Conservation (phyloP, 2,888 invertebrate species). For the Isotomurus palustris region DNA sequence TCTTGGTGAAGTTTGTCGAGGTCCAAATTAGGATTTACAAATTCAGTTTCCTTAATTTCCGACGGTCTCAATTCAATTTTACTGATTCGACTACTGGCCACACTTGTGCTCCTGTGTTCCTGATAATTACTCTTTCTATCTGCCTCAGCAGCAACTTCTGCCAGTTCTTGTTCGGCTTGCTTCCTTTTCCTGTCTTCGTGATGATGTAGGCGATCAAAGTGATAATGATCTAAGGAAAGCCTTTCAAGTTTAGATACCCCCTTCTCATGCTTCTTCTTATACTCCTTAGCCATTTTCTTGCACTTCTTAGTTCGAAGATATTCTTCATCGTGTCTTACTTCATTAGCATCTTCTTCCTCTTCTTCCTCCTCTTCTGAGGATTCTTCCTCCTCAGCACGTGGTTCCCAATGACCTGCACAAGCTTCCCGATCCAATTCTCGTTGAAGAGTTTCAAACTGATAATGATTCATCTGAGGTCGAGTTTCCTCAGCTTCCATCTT, state of each 20-base stretch:
- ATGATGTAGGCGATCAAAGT: not conserved
- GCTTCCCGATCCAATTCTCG: not conserved
- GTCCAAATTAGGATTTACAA: no score
- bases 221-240: not conserved
- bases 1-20: no score
- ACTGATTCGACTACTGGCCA: constrained; percentile 8
- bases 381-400: constrained; percentile 1
- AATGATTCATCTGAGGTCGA: no score
- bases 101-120: constrained; percentile 5
- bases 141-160: no score
- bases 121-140: constrained; percentile 5
- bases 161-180: constrained; percentile 3
- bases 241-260: not conserved
- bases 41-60: no score
- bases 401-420: not conserved
- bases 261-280: not conserved
- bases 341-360: not conserved
- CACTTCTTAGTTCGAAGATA: not conserved
- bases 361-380: not conserved
- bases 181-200: not conserved
- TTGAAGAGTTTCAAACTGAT: no score
- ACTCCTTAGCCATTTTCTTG: not conserved
- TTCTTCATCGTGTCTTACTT: constrained; percentile 5
- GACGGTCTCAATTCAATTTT: not conserved
- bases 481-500: no score